These are phyloP conservation scores for Pissodes strobi DNA, from an alignment of 1,140 invertebrate species.

Conservation along the genomic window DNA sequence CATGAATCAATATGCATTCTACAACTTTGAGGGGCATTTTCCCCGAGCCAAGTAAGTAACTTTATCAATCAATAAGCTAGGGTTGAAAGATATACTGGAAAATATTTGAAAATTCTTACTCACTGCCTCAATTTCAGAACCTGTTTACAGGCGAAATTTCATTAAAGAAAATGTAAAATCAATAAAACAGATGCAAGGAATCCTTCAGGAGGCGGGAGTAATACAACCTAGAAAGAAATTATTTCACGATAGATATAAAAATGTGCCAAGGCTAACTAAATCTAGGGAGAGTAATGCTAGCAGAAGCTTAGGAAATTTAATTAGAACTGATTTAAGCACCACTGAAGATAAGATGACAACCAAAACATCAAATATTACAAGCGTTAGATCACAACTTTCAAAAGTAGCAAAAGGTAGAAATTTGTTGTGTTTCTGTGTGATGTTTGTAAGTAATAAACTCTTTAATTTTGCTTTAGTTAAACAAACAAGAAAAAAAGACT, in stretches of 20 bases:
- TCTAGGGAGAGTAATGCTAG: conserved; percentile 20
- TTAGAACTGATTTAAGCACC: neutral
- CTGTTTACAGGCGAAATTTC: conserved; percentile 61
- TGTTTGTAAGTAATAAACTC: neutral
- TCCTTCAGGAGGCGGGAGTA: conserved; percentile 56
- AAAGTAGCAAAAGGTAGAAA: neutral
- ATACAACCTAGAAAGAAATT: conserved; percentile 30
- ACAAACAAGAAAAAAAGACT: conserved; percentile 19
- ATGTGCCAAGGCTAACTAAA: conserved; percentile 18
- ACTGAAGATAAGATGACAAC: neutral
- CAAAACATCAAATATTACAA: neutral
- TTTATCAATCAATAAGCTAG: too few species aligned
- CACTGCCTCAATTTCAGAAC: conserved; percentile 56
- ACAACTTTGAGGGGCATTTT: conserved; percentile 61
- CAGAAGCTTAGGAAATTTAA: conserved; percentile 13
- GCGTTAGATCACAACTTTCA: neutral
- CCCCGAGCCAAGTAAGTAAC: conserved; percentile 61
- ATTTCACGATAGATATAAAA: conserved; percentile 52
- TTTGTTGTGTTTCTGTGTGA: neutral
- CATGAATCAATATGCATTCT: conserved; percentile 44
- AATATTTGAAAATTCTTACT: conserved; percentile 8
- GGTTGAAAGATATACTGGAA: neutral
- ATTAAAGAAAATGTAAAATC: conserved; percentile 63
- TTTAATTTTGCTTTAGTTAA: conserved; percentile 3
- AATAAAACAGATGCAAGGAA: conserved; percentile 60